Conservation (phyloP, 2,797 vertebrate species). For the Apogon hyalosoma region DNA sequence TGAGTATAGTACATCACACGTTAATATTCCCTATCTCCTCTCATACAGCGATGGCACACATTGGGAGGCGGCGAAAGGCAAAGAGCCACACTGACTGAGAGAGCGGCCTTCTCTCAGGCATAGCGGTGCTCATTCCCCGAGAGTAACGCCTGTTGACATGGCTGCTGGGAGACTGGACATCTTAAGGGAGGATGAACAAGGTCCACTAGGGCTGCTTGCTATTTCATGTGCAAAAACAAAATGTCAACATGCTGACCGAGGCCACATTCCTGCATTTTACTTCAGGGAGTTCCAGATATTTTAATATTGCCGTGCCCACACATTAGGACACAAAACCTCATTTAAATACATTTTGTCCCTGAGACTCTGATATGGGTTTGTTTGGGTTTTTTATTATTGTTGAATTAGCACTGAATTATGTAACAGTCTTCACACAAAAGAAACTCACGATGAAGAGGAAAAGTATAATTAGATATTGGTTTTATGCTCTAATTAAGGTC, state of each 20-base stretch:
- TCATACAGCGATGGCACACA: slow-evolving; percentile 42
- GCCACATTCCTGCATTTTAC: slow-evolving; percentile 25
- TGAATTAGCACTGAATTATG: slow-evolving; percentile 26
- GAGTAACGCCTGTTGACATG: slow-evolving; percentile 66
- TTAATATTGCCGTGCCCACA: slow-evolving; percentile 8
- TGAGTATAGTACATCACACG: slow-evolving; percentile 54
- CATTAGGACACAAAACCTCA: neutral
- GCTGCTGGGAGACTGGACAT: slow-evolving; percentile 53
- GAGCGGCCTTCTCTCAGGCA: slow-evolving; percentile 24
- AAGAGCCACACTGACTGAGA: slow-evolving; percentile 8
- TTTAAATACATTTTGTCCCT: slow-evolving; percentile 16
- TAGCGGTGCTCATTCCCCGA: slow-evolving; percentile 47
- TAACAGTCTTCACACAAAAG: slow-evolving; percentile 27
- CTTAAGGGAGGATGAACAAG: slow-evolving; percentile 25
- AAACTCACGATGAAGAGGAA: slow-evolving; percentile 17
- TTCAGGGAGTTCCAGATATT: slow-evolving; percentile 21
- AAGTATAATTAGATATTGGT: slow-evolving; percentile 46
- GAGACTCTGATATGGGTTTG: slow-evolving; percentile 1
- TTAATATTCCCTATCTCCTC: slow-evolving; percentile 44
- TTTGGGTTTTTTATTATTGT: slow-evolving; percentile 17
- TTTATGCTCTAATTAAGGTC: slow-evolving; percentile 44
- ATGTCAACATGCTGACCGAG: slow-evolving; percentile 56
- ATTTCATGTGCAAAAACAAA: slow-evolving; percentile 54
- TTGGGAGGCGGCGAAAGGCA: slow-evolving; percentile 21
- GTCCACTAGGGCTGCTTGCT: slow-evolving; percentile 33